Base-by-base conservation (phyloP, 92 coral and sea anemone species). In the Phenganax marumi region DNA sequence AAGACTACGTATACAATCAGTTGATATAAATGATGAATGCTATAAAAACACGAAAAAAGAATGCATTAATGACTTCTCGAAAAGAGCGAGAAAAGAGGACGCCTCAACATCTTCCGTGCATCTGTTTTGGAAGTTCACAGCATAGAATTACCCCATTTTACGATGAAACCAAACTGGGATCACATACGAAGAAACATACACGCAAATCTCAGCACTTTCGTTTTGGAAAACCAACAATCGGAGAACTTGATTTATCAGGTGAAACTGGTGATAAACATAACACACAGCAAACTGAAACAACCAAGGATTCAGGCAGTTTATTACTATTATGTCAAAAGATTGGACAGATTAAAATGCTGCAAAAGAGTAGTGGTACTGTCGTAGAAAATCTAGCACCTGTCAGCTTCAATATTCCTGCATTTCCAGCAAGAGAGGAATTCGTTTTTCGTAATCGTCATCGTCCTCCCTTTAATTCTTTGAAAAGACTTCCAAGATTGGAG, bases 381-480 rank as follows among this genome's bases (percentile, higher is more conserved):
- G 39, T 19, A 7, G 83, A 18, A 17, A 50, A 61, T 23, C 23
- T 50, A 1, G 33, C 58, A 17, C 73, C 60, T n/a, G 47, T 47
- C 16, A 61, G 73, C 7, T 78, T 61, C 25, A 62, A 4, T 63
- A 21, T 62, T 25, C 83, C 83, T 19, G 55, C 83, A 43, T 78
- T 78, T 50, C 83, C 83, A 1, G 83, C 73, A 33, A 78, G 83
- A 62, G 73, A 78, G 26, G 83, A 78, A 63, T 78, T 78, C 48
- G 83, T 78, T 13, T 78, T 78, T 63, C 83, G 83, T 77, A 57
- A 24, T 7, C 83, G 73, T 18, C 68, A 61, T 51, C 18, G 64
- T 18, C 48, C 13, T 43, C 10, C 8, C 4, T 50, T 26, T 76
- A 3, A 53, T 18, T 70, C 54, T 66, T 66, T 66, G 49, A 66